Evolutionary conservation across 2,113 vertebrate species (phyloP).

Genomic region (Semnopithecus entellus): DNA sequence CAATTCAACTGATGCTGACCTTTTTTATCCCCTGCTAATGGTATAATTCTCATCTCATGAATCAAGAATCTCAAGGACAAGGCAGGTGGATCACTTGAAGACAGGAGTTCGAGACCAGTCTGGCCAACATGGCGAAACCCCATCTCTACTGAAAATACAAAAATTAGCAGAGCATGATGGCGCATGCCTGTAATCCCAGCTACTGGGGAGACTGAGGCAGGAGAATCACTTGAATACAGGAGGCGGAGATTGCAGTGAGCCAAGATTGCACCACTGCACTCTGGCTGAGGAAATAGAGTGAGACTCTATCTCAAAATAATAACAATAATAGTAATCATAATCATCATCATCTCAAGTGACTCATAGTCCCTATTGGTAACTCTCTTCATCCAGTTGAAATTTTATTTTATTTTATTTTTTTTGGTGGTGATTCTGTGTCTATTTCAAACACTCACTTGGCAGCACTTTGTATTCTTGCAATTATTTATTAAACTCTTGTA

Average conservation of each 20-base stretch:
- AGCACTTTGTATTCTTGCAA: not conserved
- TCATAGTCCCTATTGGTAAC: not conserved
- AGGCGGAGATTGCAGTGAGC: too few relatives aligned
- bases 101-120: too few relatives aligned
- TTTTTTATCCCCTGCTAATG: not conserved
- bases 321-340: fast-evolving
- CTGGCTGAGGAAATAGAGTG: too few relatives aligned
- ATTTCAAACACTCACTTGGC: not conserved
- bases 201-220: too few relatives aligned
- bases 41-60: not conserved
- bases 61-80: not conserved
- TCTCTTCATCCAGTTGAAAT: not conserved
- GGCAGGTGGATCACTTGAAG: too few relatives aligned
- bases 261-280: too few relatives aligned
- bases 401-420: not conserved
- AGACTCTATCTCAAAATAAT: too few relatives aligned
- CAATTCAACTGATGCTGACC: not conserved
- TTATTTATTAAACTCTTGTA: conserved; percentile 15
- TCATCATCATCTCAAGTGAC: not conserved
- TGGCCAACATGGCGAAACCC: too few relatives aligned
- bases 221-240: too few relatives aligned
- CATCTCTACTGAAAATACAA: too few relatives aligned
- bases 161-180: too few relatives aligned
- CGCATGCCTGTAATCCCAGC: too few relatives aligned
- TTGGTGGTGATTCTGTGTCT: not conserved